A percentile compares a stretch with the other conserved stretches of the same genome.
These are phyloP conservation scores for Oryctes rhinoceros DNA, from an alignment of 1,140 invertebrate genomes.

Conservation along the genomic window DNA sequence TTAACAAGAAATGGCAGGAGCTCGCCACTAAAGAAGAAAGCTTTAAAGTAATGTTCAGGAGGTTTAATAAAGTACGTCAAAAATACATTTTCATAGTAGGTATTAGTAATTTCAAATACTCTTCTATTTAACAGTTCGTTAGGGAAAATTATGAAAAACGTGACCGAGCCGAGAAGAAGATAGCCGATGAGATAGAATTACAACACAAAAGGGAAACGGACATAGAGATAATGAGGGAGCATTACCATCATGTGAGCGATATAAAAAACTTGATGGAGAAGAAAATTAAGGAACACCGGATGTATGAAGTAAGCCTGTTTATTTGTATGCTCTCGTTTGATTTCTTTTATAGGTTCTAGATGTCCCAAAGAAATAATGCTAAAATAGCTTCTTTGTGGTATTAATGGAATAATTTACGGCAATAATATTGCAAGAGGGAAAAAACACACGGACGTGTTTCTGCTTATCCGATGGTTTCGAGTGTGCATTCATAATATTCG, in stretches of 20 bases:
- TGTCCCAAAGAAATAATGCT: too few species aligned
- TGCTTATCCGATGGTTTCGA: too few species aligned
- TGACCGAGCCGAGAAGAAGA: slow-evolving; percentile 46
- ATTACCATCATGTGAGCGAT: slow-evolving; percentile 38
- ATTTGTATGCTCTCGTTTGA: not conserved
- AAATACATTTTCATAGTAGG: too few species aligned
- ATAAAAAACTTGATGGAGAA: slow-evolving; percentile 46
- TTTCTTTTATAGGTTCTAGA: too few species aligned
- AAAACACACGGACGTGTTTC: too few species aligned
- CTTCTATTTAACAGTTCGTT: slow-evolving; percentile 41
- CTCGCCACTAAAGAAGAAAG: slow-evolving; percentile 45
- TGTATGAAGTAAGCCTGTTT: slow-evolving; percentile 43
- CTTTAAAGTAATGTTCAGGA: slow-evolving; percentile 45
- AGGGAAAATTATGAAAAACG: slow-evolving; percentile 47
- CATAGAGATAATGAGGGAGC: slow-evolving; percentile 38
- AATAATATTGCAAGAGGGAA: too few species aligned
- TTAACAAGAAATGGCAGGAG: slow-evolving; percentile 45
- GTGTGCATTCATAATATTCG: too few species aligned
- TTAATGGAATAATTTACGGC: too few species aligned
- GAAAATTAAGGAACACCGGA: slow-evolving; percentile 43
- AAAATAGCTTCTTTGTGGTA: too few species aligned
- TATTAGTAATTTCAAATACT: not conserved
- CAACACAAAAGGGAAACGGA: slow-evolving; percentile 33
- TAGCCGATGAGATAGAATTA: slow-evolving; percentile 44
- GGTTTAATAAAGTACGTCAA: slow-evolving; percentile 45